Conservation (phyloP, 2,113 vertebrate species). For the Mionectes macconnelli region DNA sequence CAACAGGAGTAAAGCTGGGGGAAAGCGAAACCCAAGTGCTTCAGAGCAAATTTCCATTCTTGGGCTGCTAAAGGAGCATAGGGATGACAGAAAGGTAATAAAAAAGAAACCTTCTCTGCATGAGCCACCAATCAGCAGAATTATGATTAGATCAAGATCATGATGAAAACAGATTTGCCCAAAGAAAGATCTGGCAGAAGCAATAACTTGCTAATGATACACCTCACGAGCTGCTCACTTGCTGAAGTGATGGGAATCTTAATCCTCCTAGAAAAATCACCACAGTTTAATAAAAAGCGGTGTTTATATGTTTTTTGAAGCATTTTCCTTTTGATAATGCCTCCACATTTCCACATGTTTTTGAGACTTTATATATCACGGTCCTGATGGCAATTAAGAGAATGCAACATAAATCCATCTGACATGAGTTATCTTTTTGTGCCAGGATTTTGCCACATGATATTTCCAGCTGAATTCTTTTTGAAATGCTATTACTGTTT, state of each 20-base stretch:
- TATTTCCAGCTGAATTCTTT: slow-evolving; percentile 1
- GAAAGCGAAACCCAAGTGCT: neutral
- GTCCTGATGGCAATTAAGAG: slow-evolving; percentile 7
- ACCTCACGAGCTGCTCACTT: neutral
- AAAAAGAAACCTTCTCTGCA: neutral
- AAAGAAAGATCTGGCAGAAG: neutral
- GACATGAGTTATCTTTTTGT: neutral
- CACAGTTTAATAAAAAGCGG: neutral
- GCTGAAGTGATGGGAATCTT: neutral
- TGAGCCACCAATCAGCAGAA: neutral
- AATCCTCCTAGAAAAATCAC: neutral
- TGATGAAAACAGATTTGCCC: neutral
- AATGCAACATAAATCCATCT: neutral
- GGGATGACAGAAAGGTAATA: neutral
- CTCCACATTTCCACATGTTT: neutral
- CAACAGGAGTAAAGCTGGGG: accelerated
- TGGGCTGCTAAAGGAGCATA: neutral
- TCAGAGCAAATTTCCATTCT: neutral
- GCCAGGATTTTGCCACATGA: neutral
- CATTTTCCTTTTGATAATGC: neutral
- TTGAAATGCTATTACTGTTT: slow-evolving; percentile 8
- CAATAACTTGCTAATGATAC: neutral
- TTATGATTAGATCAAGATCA: neutral
- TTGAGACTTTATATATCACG: neutral
- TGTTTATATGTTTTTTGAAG: neutral